These are phyloP conservation scores for Aspidiotus rigidus DNA, from an alignment of 2,888 invertebrate genomes.

Conservation along the genomic window DNA sequence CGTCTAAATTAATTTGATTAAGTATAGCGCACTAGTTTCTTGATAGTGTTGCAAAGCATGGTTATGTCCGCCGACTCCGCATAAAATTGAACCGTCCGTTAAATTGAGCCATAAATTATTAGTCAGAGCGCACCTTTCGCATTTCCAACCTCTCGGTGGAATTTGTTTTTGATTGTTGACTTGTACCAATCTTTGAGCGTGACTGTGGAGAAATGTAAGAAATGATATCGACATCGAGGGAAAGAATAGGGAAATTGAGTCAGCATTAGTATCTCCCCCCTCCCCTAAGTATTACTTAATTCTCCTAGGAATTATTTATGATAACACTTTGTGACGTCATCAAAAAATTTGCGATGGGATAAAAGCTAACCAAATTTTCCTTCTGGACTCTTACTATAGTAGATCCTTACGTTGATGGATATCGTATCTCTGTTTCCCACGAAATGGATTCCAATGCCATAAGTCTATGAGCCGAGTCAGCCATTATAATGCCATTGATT, in stretches of 20 bases:
- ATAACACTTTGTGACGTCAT: too few relatives aligned
- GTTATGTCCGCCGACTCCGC: constrained; percentile 94
- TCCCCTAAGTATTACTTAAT: too few relatives aligned
- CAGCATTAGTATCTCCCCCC: too few relatives aligned
- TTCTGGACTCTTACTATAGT: neutral
- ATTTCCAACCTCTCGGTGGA: constrained; percentile 86
- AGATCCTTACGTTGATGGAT: constrained; percentile 63
- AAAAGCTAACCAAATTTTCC: too few relatives aligned
- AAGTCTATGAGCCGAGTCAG: constrained; percentile 76
- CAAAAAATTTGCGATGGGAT: too few relatives aligned
- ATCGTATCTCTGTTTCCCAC: constrained; percentile 87
- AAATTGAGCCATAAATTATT: constrained; percentile 96
- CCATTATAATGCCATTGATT: constrained; percentile 63
- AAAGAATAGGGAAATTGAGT: too few relatives aligned
- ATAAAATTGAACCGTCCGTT: constrained; percentile 85
- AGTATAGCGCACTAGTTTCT: constrained; percentile 46
- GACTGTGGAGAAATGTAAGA: constrained; percentile 44
- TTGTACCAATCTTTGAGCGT: constrained; percentile 68
- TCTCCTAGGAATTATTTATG: too few relatives aligned
- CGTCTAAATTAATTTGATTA: neutral
- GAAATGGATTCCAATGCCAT: constrained; percentile 80
- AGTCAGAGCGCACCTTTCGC: constrained; percentile 81
- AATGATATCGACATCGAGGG: neutral
- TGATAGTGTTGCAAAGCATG: constrained; percentile 90
- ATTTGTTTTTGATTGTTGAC: constrained; percentile 75